A percentile compares a stretch with the other conserved stretches of the same genome.
Evolutionary conservation across 2,797 vertebrate species (phyloP).

Genomic region (Sebastes oblongus): DNA sequence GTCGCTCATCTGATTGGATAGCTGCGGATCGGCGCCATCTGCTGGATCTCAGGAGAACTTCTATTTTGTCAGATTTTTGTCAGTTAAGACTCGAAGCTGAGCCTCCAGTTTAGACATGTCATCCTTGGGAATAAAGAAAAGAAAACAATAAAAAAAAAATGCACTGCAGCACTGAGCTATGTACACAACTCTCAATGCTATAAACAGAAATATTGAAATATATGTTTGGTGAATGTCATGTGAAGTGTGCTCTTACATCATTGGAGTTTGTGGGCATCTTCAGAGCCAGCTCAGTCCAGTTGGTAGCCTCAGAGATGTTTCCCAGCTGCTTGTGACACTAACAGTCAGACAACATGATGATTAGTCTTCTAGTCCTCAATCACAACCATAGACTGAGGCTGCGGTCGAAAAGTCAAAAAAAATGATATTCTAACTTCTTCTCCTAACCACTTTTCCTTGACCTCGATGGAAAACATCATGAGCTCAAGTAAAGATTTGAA

Average conservation of each 20-base stretch:
- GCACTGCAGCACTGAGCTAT: neutral
- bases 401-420: too few species aligned
- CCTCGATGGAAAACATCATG: too few species aligned
- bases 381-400: too few species aligned
- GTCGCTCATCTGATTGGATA: neutral
- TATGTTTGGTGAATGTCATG: neutral
- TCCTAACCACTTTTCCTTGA: too few species aligned
- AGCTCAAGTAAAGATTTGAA: too few species aligned
- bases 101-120: conserved; percentile 56
- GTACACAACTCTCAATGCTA: neutral
- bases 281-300: conserved; percentile 86
- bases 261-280: conserved; percentile 74
- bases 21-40: neutral
- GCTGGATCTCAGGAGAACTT: neutral
- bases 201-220: neutral
- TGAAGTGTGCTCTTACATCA: conserved; percentile 58
- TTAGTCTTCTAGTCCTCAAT: neutral
- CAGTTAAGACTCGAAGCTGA: conserved; percentile 62
- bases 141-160: neutral
- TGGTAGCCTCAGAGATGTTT: conserved; percentile 80
- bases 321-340: conserved; percentile 94
- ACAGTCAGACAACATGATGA: neutral
- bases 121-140: conserved; percentile 54
- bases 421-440: too few species aligned
- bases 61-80: conserved; percentile 8